Percentiles rank a stretch among this genome's conserved stretches.
phyloP scores from a whole-genome alignment of 2,888 invertebrate species.

The Lycaena phlaeas region DNA sequence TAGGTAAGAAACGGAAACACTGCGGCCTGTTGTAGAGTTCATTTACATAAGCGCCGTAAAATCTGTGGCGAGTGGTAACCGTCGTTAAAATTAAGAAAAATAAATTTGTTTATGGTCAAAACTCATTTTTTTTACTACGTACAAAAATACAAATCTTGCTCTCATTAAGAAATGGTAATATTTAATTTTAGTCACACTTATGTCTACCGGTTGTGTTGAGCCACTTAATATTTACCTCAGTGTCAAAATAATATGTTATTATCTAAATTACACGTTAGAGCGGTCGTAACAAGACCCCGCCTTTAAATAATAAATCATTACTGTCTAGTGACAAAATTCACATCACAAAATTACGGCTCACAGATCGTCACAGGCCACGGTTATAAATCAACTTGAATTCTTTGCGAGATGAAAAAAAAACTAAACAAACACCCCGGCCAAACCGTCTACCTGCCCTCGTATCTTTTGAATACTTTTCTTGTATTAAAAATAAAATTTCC shows the following conservation, averaged over 20 bases:
- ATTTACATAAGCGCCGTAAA: constrained; percentile 6
- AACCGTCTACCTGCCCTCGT: constrained; percentile 64
- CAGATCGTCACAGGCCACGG: constrained; percentile 64
- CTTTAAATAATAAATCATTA: constrained; percentile 61
- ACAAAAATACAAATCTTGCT: neutral
- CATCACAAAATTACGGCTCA: constrained; percentile 66
- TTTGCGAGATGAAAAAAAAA: constrained; percentile 56
- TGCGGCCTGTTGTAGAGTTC: no score
- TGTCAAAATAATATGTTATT: constrained; percentile 8
- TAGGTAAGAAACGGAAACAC: no score
- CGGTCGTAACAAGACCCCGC: constrained; percentile 53
- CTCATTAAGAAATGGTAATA: neutral
- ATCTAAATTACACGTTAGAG: constrained; percentile 44
- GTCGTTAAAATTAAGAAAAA: constrained; percentile 1
- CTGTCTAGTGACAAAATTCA: constrained; percentile 63
- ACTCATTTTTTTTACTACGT: neutral
- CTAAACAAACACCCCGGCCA: constrained; percentile 63
- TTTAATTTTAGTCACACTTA: neutral
- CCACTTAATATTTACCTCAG: neutral
- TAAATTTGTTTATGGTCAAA: neutral
- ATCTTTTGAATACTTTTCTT: constrained; percentile 68
- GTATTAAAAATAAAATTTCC: constrained; percentile 68
- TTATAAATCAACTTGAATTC: constrained; percentile 66
- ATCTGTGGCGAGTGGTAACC: neutral
- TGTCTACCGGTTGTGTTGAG: neutral